Base-by-base conservation (phyloP, 64 coral and sea anemone species). In the Stichodactyla mertensii region DNA sequence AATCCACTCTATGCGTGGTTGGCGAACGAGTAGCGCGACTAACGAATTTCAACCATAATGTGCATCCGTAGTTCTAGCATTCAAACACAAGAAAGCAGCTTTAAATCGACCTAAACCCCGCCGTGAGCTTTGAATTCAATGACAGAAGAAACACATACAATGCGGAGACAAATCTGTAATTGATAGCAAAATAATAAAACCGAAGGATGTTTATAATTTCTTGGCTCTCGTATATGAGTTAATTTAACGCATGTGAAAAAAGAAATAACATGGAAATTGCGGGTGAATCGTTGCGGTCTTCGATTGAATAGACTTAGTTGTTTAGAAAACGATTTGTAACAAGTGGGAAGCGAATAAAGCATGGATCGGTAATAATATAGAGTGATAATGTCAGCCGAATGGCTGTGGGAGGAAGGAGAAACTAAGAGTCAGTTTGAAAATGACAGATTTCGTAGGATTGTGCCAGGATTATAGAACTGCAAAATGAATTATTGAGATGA, bases 111-210 rank as follows among this genome's bases (percentile, higher is more conserved):
- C 19, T 45, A 6, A 31, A 31, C 69, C 26, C 69, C 2, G 12
- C 26, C 24, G 69, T 31, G 24, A 26, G 4, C 10, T 31, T 28
- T 28, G 10, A n/a, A 27, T 10, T 74, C 20, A 74, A 27, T 31
- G 11, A 69, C 64, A 69, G 64, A 61, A 16, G 59, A 16, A 61
- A n/a, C 20, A 66, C 27, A 12, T 31, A 23, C n/a, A 74, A 74
- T 27, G 14, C 56, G 8, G 9, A 58, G 56, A 58, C 56, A 11
- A 9, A 9, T 9, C 10, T 74, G 69, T 74, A 74, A 74, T 74
- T 74, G 69, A 74, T 74, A 74, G 69, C 69, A 74, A 74, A 74
- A 58, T 45, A 45, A 45, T 45, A 45, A 45, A 74, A 74, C 27
- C 69, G 20, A 74, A 74, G 69, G 69, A 26, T 27, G 69, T 74